phyloP scores from a whole-genome alignment of 2,113 vertebrate genomes.

The Corynorhinus townsendii region DNA sequence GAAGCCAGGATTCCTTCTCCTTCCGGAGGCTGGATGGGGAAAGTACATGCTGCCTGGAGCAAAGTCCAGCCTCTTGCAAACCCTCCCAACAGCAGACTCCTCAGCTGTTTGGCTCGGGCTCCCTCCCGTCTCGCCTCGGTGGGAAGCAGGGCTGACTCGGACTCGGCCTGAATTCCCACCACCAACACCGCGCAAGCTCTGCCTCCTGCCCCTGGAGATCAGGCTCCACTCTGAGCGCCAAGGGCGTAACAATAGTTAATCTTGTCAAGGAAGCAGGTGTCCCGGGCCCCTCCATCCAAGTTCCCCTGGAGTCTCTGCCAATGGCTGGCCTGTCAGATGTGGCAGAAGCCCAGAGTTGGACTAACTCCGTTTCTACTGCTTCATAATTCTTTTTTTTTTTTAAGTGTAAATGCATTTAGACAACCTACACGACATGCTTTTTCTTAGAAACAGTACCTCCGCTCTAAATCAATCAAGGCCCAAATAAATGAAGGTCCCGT shows the following conservation, averaged over 20 bases:
- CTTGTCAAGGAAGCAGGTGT: conserved; percentile 46
- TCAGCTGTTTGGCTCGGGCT: conserved; percentile 14
- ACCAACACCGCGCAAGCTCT: neutral
- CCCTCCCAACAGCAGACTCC: conserved; percentile 11
- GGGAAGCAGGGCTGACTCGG: conserved; percentile 16
- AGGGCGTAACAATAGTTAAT: conserved; percentile 54
- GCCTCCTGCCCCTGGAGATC: conserved; percentile 29
- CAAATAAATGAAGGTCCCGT: neutral
- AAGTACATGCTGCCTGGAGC: neutral
- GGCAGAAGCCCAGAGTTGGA: conserved; percentile 16
- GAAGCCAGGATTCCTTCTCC: neutral
- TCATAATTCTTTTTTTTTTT: neutral
- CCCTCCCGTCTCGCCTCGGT: neutral
- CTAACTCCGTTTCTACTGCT: neutral
- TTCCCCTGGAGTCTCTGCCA: neutral
- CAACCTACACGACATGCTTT: neutral
- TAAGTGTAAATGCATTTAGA: neutral
- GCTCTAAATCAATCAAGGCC: neutral
- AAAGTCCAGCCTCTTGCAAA: conserved; percentile 51
- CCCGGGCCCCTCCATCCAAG: neutral
- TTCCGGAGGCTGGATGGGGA: neutral
- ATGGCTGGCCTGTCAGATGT: conserved; percentile 21
- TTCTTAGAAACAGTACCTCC: neutral
- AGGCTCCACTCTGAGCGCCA: neutral
- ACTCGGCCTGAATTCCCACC: conserved; percentile 34